phyloP scores from a whole-genome alignment of 2,888 invertebrate species.

The Seira ritae region DNA sequence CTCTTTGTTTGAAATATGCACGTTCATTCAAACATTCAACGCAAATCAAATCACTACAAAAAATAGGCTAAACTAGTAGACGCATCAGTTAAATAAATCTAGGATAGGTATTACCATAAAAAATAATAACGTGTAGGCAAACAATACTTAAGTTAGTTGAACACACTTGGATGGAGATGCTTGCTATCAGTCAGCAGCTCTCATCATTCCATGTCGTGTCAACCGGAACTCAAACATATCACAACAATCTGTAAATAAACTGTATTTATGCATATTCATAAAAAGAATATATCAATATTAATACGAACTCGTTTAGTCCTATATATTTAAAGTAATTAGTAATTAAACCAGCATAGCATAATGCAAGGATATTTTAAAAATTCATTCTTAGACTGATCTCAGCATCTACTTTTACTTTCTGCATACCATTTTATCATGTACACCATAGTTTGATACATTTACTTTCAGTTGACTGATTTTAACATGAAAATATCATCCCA shows the following conservation, averaged over 20 bases:
- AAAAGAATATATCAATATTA: not conserved
- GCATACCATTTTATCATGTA: too few species aligned
- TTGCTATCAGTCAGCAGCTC: slow-evolving; percentile 40
- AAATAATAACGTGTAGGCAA: slow-evolving; percentile 38
- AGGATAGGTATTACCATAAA: too few species aligned
- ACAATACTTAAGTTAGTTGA: slow-evolving; percentile 63
- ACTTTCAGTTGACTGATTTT: not conserved
- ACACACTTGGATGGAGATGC: slow-evolving; percentile 37
- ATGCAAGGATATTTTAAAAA: not conserved
- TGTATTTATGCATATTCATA: slow-evolving; percentile 14
- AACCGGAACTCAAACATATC: slow-evolving; percentile 71
- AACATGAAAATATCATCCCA: slow-evolving; percentile 20
- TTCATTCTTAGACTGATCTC: slow-evolving; percentile 34
- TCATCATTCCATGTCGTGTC: slow-evolving; percentile 52
- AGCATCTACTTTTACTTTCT: too few species aligned
- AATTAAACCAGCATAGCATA: slow-evolving; percentile 6
- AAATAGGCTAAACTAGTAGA: too few species aligned
- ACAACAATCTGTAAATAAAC: slow-evolving; percentile 62
- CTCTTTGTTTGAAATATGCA: too few species aligned
- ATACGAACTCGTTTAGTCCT: too few species aligned
- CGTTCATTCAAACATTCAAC: too few species aligned
- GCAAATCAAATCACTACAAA: too few species aligned
- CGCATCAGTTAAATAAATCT: too few species aligned
- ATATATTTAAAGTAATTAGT: too few species aligned
- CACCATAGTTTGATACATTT: too few species aligned